Percentiles rank a stretch among this genome's conserved stretches.
Conservation (phyloP, 1,140 invertebrate genomes). For the Holotrichia oblita region DNA sequence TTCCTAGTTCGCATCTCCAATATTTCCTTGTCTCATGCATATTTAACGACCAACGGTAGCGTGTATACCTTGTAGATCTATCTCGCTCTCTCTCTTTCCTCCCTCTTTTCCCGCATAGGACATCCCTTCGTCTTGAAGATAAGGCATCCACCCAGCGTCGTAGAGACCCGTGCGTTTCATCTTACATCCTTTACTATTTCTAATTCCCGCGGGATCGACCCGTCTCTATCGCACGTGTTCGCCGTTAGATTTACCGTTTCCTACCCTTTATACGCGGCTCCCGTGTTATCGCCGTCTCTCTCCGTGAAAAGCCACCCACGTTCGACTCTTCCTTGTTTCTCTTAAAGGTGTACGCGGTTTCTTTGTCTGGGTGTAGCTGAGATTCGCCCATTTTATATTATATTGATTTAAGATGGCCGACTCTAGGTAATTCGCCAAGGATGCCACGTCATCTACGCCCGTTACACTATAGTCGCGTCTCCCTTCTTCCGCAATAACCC, state of each 20-base stretch:
- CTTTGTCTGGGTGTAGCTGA: constrained; percentile 56
- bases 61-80: too few species aligned
- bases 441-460: constrained; percentile 41
- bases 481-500: background rate
- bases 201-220: background rate
- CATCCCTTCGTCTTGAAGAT: constrained; percentile 42
- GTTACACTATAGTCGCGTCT: too few species aligned
- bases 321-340: constrained; percentile 44
- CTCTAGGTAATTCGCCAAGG: background rate
- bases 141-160: constrained; percentile 16
- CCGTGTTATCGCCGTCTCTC: constrained; percentile 19
- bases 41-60: constrained; percentile 46
- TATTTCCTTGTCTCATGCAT: constrained; percentile 55
- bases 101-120: background rate
- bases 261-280: too few species aligned
- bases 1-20: constrained; percentile 54
- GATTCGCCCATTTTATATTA: constrained; percentile 59
- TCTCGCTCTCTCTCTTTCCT: too few species aligned
- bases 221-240: background rate
- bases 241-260: too few species aligned
- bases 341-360: constrained; percentile 52
- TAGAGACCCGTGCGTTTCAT: constrained; percentile 24
- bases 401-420: constrained; percentile 59
- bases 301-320: background rate
- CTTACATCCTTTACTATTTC: background rate